Evolutionary conservation across 2,113 vertebrate species (phyloP), one percentile per base, ranked within the genome.

Genomic region (Rostratula benghalensis): DNA sequence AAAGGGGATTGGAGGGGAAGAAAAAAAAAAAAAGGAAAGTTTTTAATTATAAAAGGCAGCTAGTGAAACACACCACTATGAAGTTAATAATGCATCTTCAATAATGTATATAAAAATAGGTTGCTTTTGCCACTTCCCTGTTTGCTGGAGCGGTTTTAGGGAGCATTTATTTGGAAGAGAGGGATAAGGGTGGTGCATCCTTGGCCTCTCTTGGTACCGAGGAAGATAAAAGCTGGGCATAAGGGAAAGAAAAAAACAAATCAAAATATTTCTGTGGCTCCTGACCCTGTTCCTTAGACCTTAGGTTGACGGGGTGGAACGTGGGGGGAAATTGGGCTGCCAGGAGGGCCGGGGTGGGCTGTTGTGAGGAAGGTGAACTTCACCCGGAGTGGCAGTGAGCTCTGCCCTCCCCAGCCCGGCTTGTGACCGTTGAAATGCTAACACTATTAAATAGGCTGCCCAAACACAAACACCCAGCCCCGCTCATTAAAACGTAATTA

Each of bases 401-500:
- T 60, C 86, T 89, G 95, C 79, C 92, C 93, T 94, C 86, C 82
- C 22, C 79, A 87, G 88, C 70, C 95, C 27, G 45, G 90, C 93
- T 96, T 96, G 97, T 98, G 97, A 97, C 94, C 93, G 17, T 91
- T 97, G 95, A 98, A 98, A 98, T 97, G 97, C 97, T 97, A 98
- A 93, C 96, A 63, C 97, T 95, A 97, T 97, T 98, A 97, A 98
- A 94, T 43, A 57, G 31, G 92, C 97, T 98, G 97, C 98, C 98
- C 97, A 98, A 98, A 97, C 96, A 98, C 97, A 98, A 98, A 98
- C 95, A 97, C 94, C 96, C 97, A 81, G 97, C 96, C 98, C 87
- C 77, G 95, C 93, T 97, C 97, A 98, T 98, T 98, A 98, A 97
- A 97, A 97, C 97, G 97, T 97, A 97, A 98, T 98, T 98, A 98